phyloP scores from a whole-genome alignment of 2,888 invertebrate species.

The Nowickia ferox region DNA sequence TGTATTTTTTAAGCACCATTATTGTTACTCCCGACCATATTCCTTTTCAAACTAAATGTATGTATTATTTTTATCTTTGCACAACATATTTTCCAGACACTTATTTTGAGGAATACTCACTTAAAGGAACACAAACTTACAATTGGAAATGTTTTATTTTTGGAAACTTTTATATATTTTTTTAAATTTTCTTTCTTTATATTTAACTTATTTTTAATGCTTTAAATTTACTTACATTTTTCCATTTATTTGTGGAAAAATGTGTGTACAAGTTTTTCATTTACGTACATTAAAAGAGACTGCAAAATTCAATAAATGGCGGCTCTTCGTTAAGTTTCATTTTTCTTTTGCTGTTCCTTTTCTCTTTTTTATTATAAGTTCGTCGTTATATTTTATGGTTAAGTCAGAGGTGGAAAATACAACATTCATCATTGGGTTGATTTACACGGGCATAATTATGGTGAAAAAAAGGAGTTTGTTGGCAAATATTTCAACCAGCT shows the following conservation, averaged over 20 bases:
- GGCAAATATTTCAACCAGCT: too few species aligned
- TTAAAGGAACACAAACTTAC: slow-evolving; percentile 50
- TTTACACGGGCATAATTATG: too few species aligned
- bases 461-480: too few species aligned
- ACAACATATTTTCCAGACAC: slow-evolving; percentile 49
- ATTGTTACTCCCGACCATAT: slow-evolving; percentile 6
- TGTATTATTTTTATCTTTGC: slow-evolving; percentile 31
- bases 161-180: neutral
- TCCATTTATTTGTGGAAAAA: slow-evolving; percentile 64
- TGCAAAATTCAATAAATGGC: slow-evolving; percentile 74
- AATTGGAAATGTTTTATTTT: slow-evolving; percentile 35
- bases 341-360: slow-evolving; percentile 57
- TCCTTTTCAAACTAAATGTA: neutral
- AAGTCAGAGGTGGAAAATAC: neutral
- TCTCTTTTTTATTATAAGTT: slow-evolving; percentile 2
- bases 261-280: slow-evolving; percentile 77
- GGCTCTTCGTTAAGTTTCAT: slow-evolving; percentile 67
- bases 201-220: slow-evolving; percentile 64
- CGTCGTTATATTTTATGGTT: slow-evolving; percentile 21
- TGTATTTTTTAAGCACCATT: slow-evolving; percentile 7
- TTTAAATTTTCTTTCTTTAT: slow-evolving; percentile 25
- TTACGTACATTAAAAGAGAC: slow-evolving; percentile 72
- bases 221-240: slow-evolving; percentile 74
- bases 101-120: slow-evolving; percentile 51
- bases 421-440: too few species aligned